These are phyloP conservation scores for Poecile atricapillus DNA, from an alignment of 2,113 vertebrate genomes.

Conservation along the genomic window DNA sequence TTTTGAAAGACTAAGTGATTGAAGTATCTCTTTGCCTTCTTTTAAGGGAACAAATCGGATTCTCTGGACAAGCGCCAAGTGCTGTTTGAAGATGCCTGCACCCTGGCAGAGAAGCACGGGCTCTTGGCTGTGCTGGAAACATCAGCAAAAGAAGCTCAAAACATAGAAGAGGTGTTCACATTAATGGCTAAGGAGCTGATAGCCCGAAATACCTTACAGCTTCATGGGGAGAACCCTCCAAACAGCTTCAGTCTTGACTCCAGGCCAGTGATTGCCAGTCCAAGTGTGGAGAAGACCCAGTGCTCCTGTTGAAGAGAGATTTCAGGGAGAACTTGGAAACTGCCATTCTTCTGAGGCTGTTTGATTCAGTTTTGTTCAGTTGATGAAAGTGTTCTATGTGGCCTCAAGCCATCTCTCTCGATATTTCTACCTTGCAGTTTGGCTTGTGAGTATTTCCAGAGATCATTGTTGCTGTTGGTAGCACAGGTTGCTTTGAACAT, in stretches of 20 bases:
- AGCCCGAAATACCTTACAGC: slow-evolving; percentile 74
- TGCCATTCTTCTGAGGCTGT: not conserved
- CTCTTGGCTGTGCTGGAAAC: slow-evolving; percentile 91
- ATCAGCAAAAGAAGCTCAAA: slow-evolving; percentile 84
- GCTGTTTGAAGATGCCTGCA: slow-evolving; percentile 86
- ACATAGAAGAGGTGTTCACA: slow-evolving; percentile 81
- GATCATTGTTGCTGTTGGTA: not conserved
- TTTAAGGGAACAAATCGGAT: slow-evolving; percentile 90
- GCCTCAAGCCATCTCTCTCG: not conserved
- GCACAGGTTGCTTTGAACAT: not conserved
- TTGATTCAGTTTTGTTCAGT: not conserved
- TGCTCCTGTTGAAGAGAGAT: slow-evolving; percentile 76
- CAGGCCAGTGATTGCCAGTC: slow-evolving; percentile 65
- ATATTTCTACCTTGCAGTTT: not conserved
- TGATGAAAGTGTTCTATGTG: not conserved
- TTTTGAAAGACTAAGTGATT: not conserved
- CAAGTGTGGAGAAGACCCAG: slow-evolving; percentile 59
- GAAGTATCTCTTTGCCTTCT: not conserved
- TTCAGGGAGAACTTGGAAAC: not conserved
- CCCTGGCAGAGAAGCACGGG: slow-evolving; percentile 80
- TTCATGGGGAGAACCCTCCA: slow-evolving; percentile 43
- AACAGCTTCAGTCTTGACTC: slow-evolving; percentile 73
- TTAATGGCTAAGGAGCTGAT: slow-evolving; percentile 80
- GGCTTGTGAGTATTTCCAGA: not conserved
- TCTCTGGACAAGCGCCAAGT: slow-evolving; percentile 81